Evolutionary conservation across 2,113 vertebrate species (phyloP), one percentile per base, ranked within the genome.

Genomic region (Tapirus terrestris): DNA sequence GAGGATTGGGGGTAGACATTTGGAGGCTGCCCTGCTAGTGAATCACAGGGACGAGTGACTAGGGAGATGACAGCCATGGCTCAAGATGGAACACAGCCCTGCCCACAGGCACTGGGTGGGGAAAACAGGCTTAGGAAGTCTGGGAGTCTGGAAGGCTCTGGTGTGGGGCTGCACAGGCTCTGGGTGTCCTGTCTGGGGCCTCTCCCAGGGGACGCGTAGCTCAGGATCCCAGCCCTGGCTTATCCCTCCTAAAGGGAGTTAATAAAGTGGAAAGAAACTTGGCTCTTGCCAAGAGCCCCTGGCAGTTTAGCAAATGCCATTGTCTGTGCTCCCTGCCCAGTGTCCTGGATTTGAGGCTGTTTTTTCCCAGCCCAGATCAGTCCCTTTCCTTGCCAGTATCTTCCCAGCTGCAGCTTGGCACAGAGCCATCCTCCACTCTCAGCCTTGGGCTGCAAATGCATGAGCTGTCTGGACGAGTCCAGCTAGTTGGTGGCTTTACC

Each of bases 231-330:
- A 67, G 48, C 21, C 45, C 73, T n/a, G 29, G 76, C 60, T 94
- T 87, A 33, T 43, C 68, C 73, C 65, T 77, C 91, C 80, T 67
- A 68, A 95, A 97, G 93, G 81, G 90, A 95, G 85, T 97, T 95
- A 96, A 97, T 96, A 88, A 83, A 79, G 92, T 89, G 97, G 96
- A 97, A 98, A 96, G 84, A 96, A 94, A 96, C 36, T 61, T 91
- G 80, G 91, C 76, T 80, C 33, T 76, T 17, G 89, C 91, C 92
- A 84, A 97, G 88, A 96, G 88, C 77, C 90, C 65, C 79, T 33
- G 97, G 95, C 83, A 70, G 85, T 81, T 94, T 12, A 82, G 91
- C 93, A 94, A 97, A 96, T 63, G 86, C 91, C 81, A 86, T 87
- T 95, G 93, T 75, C 67, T 91, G 81, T 45, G 36, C 67, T 76